Evolutionary conservation across 2,888 invertebrate species (phyloP), one percentile per base, ranked within the genome.

Genomic region (Spodoptera littoralis): DNA sequence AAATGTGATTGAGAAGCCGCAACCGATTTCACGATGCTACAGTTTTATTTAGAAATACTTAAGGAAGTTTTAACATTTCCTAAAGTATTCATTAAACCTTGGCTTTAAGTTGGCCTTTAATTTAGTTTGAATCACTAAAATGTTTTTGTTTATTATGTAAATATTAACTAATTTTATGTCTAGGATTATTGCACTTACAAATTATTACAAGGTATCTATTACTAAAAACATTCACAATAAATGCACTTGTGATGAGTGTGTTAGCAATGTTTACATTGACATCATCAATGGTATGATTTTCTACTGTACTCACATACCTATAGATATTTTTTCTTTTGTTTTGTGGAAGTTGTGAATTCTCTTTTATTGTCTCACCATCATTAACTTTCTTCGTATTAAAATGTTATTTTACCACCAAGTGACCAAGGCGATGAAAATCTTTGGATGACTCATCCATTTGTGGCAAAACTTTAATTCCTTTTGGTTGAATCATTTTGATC

Each of bases 1-100:
- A 73, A 76, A 74, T 79, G 78, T 74, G 65, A 76, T 82, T 74
- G 56, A 43, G 52, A 74, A 73, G 69, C 78, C 79, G 50, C 60
- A 67, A 59, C 24, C 11, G 24, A 60, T 61, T 74, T 59, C 55
- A 54, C 36, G 44, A 61, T 70, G 57, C 44, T 73, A 56, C 48
- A 55, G 49, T 70, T 62, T 56, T 6, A 62, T 64, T 69, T 65
- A 36, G 36, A 60, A 64, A 70, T 52, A 59, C 18, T 59, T 63
- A 22, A 61, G 73, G 70, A 75, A 62, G 52, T 64, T 57, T 41
- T 36, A 47, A 63, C 57, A 52, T 60, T 63, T 65, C 50, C 47
- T 70, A 18, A 71, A 70, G 62, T 62, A 63, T 63, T 63, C 45
- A 65, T 0, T n/a, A 52, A 62, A 54, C 67, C 68, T 77, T 76